Conservation (phyloP, 2,113 vertebrate genomes). For the Craseonycteris thonglongyai region DNA sequence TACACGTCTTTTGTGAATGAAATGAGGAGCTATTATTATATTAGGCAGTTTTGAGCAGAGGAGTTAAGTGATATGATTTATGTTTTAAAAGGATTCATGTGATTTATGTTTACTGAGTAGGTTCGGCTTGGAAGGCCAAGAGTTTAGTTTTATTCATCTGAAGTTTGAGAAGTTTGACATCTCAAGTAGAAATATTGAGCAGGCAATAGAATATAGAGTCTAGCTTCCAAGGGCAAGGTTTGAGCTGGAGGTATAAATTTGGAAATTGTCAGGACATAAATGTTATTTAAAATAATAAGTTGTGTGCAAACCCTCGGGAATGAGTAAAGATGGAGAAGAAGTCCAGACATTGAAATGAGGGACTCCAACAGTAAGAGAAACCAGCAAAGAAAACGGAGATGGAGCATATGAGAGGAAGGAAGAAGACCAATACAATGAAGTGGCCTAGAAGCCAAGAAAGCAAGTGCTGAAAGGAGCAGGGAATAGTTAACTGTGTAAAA, state of each 20-base stretch:
- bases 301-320: slow-evolving; percentile 7
- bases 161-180: slow-evolving; percentile 3
- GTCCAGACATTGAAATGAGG: neutral
- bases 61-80: slow-evolving; percentile 12
- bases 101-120: slow-evolving; percentile 11
- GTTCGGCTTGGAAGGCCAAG: neutral
- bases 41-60: neutral
- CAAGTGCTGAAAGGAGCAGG: neutral
- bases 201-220: neutral
- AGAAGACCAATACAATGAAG: neutral
- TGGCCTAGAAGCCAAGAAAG: neutral
- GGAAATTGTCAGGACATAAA: slow-evolving; percentile 13
- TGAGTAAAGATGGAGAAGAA: neutral
- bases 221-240: slow-evolving; percentile 34
- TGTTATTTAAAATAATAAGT: slow-evolving; percentile 8
- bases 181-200: neutral
- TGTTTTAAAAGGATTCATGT: slow-evolving; percentile 1
- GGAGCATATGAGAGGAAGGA: neutral
- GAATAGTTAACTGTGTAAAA: neutral
- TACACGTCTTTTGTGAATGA: neutral
- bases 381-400: neutral
- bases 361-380: neutral
- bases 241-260: slow-evolving; percentile 42
- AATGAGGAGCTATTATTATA: neutral
- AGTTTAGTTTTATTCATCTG: slow-evolving; percentile 12